Conservation (phyloP, 2,113 vertebrate genomes). For the Macquaria australasica region DNA sequence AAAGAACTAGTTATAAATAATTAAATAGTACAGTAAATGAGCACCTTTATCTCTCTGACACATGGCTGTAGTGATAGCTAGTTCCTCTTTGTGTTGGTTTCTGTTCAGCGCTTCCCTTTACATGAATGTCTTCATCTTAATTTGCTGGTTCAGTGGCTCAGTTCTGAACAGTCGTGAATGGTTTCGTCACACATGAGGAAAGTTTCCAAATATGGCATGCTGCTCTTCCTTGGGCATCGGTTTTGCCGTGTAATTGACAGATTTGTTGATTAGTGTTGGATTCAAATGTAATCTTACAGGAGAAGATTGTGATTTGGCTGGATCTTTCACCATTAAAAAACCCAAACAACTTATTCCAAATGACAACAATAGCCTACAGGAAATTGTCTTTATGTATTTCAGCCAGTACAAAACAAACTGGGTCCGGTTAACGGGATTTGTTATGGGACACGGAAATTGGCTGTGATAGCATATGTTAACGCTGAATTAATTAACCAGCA, state of each 20-base stretch:
- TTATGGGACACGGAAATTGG: neutral
- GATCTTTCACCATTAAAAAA: neutral
- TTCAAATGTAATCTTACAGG: neutral
- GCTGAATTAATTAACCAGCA: conserved; percentile 2
- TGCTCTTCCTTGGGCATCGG: neutral
- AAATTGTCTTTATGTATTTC: conserved; percentile 7
- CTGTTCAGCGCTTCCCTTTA: neutral
- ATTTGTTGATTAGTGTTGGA: conserved; percentile 37
- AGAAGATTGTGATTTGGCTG: conserved; percentile 21
- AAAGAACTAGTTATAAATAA: neutral
- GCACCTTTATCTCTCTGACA: neutral
- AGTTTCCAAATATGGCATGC: neutral
- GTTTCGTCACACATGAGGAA: neutral
- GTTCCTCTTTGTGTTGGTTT: neutral
- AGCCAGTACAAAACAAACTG: neutral
- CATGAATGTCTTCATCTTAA: neutral
- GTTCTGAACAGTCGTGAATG: neutral
- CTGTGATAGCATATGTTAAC: neutral
- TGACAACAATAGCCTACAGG: neutral
- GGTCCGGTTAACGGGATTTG: neutral
- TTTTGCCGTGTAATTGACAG: conserved; percentile 32
- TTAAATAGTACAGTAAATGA: neutral
- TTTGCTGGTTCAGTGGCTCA: conserved; percentile 13
- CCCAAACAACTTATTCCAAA: neutral
- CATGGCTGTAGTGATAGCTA: neutral